phyloP scores from a whole-genome alignment of 2,113 vertebrate species.

The Hippocampus mohnikei region DNA sequence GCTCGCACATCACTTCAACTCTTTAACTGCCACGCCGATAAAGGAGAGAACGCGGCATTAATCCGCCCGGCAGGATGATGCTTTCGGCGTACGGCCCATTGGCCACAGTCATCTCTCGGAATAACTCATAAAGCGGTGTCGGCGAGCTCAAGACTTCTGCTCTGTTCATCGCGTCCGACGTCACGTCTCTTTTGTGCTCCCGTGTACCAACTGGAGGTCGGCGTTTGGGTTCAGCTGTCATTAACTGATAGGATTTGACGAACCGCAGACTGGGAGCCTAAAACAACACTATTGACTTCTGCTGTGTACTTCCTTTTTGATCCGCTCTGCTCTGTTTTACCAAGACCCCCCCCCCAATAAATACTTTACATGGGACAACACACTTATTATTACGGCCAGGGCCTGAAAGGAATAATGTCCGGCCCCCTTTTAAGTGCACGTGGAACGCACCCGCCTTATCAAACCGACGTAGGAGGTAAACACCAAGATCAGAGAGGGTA shows the following conservation, averaged over 20 bases:
- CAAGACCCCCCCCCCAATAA: neutral
- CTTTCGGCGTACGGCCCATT: slow-evolving; percentile 4
- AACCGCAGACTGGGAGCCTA: neutral
- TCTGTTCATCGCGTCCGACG: slow-evolving; percentile 19
- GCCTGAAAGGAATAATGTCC: neutral
- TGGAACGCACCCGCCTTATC: slow-evolving; percentile 18
- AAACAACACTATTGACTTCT: slow-evolving; percentile 25
- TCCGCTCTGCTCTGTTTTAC: neutral
- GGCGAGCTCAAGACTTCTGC: slow-evolving; percentile 14
- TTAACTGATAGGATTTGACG: neutral
- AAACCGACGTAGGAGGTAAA: slow-evolving; percentile 14
- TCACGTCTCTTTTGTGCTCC: slow-evolving; percentile 9
- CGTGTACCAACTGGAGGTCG: neutral
- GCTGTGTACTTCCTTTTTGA: neutral
- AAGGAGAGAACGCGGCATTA: slow-evolving; percentile 3
- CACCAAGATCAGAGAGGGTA: slow-evolving; percentile 14
- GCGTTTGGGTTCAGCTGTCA: neutral
- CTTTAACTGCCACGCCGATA: slow-evolving; percentile 3
- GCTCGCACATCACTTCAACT: slow-evolving; percentile 16
- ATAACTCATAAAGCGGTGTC: slow-evolving; percentile 30
- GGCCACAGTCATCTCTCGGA: slow-evolving; percentile 9
- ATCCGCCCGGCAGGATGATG: neutral
- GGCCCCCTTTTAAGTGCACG: slow-evolving; percentile 10
- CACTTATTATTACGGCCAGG: neutral
- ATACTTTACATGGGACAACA: slow-evolving; percentile 3